Percentiles rank a stretch among this genome's conserved stretches.
These are phyloP conservation scores for Athalia rosae DNA, from an alignment of 2,888 invertebrate genomes.

Conservation along the genomic window DNA sequence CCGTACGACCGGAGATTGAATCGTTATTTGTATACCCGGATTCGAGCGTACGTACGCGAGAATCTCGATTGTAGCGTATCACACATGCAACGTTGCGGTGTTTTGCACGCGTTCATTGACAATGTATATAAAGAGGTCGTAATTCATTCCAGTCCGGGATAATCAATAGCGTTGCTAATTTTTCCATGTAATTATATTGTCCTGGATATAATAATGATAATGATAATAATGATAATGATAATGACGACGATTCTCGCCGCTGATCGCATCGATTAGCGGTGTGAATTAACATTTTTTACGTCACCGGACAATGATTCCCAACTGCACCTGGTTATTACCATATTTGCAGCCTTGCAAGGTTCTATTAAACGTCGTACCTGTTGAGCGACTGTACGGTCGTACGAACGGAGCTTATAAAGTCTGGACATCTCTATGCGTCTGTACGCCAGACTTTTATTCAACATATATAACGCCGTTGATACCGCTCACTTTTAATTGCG, in stretches of 20 bases:
- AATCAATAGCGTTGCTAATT: no score
- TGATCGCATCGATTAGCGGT: no score
- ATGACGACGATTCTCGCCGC: no score
- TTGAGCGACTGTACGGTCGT: background rate
- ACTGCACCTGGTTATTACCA: conserved; percentile 37
- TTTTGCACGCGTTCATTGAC: no score
- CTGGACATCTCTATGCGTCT: background rate
- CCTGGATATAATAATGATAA: no score
- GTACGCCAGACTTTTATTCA: background rate
- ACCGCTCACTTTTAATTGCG: conserved; percentile 24
- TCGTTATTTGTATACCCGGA: conserved; percentile 33
- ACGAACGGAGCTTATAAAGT: background rate
- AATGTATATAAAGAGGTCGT: no score
- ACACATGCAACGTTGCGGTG: no score
- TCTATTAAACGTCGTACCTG: background rate
- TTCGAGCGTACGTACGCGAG: conserved; percentile 7
- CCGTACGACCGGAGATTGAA: conserved; percentile 19
- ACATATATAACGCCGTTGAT: background rate
- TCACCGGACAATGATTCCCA: conserved; percentile 39
- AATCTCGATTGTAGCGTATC: no score
- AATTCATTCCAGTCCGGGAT: no score
- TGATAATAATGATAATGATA: no score
- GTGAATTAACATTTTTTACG: background rate
- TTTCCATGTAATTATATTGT: no score
- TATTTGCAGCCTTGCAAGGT: conserved; percentile 67